phyloP scores from a whole-genome alignment of 2,888 invertebrate genomes.

The Meiosimyza platycephala region DNA sequence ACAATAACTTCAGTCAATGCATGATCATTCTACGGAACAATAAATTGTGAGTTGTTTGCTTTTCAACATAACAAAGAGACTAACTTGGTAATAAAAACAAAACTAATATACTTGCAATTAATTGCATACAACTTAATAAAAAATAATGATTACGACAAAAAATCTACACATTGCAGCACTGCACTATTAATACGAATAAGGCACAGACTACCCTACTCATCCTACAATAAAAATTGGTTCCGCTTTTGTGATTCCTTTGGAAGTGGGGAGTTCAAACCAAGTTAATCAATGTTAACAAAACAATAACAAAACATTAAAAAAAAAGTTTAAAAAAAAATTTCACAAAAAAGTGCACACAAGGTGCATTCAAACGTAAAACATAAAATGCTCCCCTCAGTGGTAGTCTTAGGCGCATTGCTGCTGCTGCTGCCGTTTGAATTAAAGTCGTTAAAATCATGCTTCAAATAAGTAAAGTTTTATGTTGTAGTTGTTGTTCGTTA shows the following conservation, averaged over 20 bases:
- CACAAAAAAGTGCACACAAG: constrained; percentile 22
- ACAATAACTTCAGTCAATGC: constrained; percentile 45
- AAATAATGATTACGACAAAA: background rate
- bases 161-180: background rate
- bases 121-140: constrained; percentile 20
- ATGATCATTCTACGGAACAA: constrained; percentile 46
- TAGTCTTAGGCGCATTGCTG: no score
- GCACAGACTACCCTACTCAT: constrained; percentile 5
- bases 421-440: no score
- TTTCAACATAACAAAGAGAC: constrained; percentile 33
- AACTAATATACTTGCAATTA: constrained; percentile 29
- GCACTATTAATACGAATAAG: background rate
- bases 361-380: constrained; percentile 33
- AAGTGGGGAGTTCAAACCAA: background rate
- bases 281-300: background rate
- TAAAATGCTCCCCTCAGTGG: constrained; percentile 15
- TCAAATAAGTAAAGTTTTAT: no score
- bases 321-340: background rate
- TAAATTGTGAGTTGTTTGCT: constrained; percentile 33
- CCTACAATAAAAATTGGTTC: constrained; percentile 28
- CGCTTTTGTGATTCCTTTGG: constrained; percentile 30
- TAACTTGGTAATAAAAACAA: constrained; percentile 29
- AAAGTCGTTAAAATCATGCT: no score
- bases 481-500: background rate
- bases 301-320: constrained; percentile 1